Conservation (phyloP, 2,888 invertebrate genomes). For the Xanthorhoe designata region DNA sequence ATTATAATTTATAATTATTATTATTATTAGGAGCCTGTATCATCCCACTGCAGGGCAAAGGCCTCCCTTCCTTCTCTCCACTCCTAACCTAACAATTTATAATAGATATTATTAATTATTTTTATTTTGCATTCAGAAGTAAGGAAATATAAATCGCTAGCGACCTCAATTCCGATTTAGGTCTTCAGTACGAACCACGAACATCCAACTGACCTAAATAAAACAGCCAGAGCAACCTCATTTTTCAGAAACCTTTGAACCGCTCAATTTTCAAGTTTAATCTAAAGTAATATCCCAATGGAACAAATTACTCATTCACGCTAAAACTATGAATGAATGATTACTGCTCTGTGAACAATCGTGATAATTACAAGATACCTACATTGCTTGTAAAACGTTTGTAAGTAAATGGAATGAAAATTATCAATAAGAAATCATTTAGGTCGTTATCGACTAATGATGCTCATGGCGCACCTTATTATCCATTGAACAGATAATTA, state of each 20-base stretch:
- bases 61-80: no score
- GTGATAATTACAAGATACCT: constrained; percentile 36
- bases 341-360: constrained; percentile 26
- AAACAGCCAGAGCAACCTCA: constrained; percentile 8
- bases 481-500: constrained; percentile 24
- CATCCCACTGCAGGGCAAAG: no score
- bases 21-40: no score
- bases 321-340: constrained; percentile 24
- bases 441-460: constrained; percentile 42
- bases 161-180: not conserved
- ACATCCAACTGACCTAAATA: constrained; percentile 30
- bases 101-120: not conserved
- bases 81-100: no score
- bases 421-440: constrained; percentile 51
- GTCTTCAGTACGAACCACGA: not conserved
- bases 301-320: not conserved
- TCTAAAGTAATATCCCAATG: not conserved
- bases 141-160: not conserved
- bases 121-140: no score
- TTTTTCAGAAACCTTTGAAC: constrained; percentile 20
- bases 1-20: no score
- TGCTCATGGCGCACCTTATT: constrained; percentile 36
- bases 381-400: constrained; percentile 41
- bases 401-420: constrained; percentile 34
- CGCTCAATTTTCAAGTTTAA: not conserved